Evolutionary conservation across 2,888 invertebrate species (phyloP).

Genomic region (Agrotis exclamationis): DNA sequence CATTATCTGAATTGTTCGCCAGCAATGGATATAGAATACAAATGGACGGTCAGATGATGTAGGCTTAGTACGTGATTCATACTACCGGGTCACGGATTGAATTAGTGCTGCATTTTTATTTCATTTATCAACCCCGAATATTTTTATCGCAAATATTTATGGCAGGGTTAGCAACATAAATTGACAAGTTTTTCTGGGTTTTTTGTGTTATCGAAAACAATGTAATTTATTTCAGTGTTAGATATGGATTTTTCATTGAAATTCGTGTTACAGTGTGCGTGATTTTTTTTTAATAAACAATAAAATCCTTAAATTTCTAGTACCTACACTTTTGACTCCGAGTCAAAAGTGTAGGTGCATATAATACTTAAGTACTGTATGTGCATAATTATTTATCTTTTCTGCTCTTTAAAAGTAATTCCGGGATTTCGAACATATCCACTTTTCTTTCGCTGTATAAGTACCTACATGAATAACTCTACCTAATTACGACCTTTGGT

Average conservation of each 20-base stretch:
- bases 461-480: too few relatives aligned
- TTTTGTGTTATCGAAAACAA: constrained; percentile 17
- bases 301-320: background rate
- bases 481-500: too few relatives aligned
- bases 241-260: constrained; percentile 7
- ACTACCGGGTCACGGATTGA: constrained; percentile 39
- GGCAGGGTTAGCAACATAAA: constrained; percentile 28
- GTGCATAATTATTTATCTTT: too few relatives aligned
- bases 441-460: too few relatives aligned
- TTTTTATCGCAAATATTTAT: constrained; percentile 49
- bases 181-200: constrained; percentile 16
- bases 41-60: constrained; percentile 54
- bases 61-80: constrained; percentile 60
- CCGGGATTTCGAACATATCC: too few relatives aligned
- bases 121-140: constrained; percentile 35
- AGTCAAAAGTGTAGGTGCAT: too few relatives aligned
- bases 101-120: constrained; percentile 56
- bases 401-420: too few relatives aligned
- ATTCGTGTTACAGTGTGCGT: background rate
- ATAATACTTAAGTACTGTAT: too few relatives aligned
- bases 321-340: too few relatives aligned
- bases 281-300: background rate
- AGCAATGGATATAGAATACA: constrained; percentile 62
- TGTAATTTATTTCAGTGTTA: constrained; percentile 13
- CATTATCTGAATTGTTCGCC: constrained; percentile 41